Evolutionary conservation across 2,888 invertebrate species (phyloP).

Genomic region (Mellilla xanthometata): DNA sequence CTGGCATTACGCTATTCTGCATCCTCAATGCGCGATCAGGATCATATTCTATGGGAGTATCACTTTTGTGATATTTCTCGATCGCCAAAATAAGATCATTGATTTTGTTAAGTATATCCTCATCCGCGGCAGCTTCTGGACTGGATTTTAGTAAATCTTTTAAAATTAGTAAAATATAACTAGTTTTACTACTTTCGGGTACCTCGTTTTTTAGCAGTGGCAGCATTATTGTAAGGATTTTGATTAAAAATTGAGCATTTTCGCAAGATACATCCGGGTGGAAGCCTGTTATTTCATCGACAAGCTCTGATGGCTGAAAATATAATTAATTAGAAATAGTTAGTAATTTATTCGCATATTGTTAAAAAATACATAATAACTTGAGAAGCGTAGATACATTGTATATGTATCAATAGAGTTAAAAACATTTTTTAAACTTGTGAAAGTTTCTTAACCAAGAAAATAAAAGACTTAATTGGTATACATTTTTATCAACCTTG

Average conservation of each 20-base stretch:
- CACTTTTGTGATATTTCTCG: constrained; percentile 18
- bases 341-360: too few relatives aligned
- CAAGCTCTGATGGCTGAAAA: neutral
- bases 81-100: constrained; percentile 23
- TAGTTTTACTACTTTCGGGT: constrained; percentile 15
- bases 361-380: too few relatives aligned
- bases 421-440: too few relatives aligned
- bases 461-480: too few relatives aligned
- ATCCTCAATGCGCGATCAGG: neutral
- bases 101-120: constrained; percentile 25
- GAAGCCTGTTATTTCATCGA: neutral
- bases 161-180: constrained; percentile 13
- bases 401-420: too few relatives aligned
- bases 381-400: too few relatives aligned
- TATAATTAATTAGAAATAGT: neutral
- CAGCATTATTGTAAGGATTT: constrained; percentile 14
- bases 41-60: neutral
- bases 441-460: too few relatives aligned
- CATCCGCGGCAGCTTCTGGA: constrained; percentile 9
- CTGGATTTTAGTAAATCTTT: constrained; percentile 18
- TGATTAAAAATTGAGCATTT: constrained; percentile 15
- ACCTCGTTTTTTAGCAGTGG: constrained; percentile 19
- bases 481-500: too few relatives aligned
- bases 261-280: constrained; percentile 14
- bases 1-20: neutral